Evolutionary conservation across 1,140 invertebrate genomes (phyloP), one percentile per base, ranked within the genome.

Genomic region (Gryllus bimaculatus): DNA sequence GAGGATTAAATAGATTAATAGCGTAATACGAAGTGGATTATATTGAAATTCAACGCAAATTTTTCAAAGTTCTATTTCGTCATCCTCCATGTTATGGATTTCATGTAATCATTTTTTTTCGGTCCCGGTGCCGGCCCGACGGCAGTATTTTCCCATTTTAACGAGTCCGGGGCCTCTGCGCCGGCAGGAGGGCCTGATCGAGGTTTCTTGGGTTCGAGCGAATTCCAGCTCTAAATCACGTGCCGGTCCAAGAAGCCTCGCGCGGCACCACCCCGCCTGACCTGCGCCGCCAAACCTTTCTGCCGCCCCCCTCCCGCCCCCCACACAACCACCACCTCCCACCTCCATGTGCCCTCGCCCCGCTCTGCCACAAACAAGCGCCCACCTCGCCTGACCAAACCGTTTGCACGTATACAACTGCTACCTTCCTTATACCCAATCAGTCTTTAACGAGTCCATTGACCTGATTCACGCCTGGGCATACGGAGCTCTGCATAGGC

Each of bases 141-240:
- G 54, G 54, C 18, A 66, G 54, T 66, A 66, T 66, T 66, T 66
- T n/a, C n/a, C 54, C 54, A 66, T 66, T 66, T 66, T 66, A 66
- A 66, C 54, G 54, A 66, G 54, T 66, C n/a, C 18, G 54, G 54
- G 18, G 18, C 54, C 54, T 66, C 18, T 10, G 10, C n/a, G n/a
- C 10, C 54, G 18, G 18, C 54, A 7, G 54, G 54, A 18, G 54
- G 54, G 10, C 18, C 54, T 66, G 54, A 66, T 66, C 54, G 54
- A 66, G 54, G 2, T 66, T 66, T 7, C 7, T 66, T 1, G 18
- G 54, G 2, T 66, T 66, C 54, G 18, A 66, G 54, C 54, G 7
- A 66, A 66, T 66, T 66, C 54, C 54, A 66, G 54, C 54, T 66
- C 54, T 66, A 66, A 66, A 66, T 66, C 54, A 66, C 54, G 54